phyloP scores from a whole-genome alignment of 2,113 vertebrate genomes.

The Machaerirhynchus nigripectus region DNA sequence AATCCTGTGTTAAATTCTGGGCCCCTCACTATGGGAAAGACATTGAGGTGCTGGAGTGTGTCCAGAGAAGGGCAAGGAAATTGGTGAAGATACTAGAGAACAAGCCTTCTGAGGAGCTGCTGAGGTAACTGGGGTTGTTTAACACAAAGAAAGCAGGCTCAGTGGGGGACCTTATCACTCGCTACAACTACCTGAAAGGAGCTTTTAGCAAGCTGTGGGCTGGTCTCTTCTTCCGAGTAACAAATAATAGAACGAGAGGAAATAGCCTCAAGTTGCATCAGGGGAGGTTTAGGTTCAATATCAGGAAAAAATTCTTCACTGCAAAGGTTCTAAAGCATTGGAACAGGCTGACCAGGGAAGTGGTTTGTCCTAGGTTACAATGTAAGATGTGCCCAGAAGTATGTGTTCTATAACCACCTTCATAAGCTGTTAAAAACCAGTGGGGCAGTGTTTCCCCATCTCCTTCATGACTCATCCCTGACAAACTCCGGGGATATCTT shows the following conservation, averaged over 20 bases:
- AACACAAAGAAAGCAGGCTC: background rate
- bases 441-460: too few species aligned
- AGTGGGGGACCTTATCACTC: background rate
- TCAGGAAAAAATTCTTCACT: background rate
- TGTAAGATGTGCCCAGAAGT: too few species aligned
- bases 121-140: background rate
- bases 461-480: too few species aligned
- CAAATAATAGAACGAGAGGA: background rate
- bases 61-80: background rate
- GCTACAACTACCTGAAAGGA: background rate
- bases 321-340: accelerated
- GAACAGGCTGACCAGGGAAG: background rate
- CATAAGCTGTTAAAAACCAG: too few species aligned
- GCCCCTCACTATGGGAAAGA: background rate
- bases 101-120: background rate
- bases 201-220: background rate
- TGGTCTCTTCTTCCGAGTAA: background rate
- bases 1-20: background rate
- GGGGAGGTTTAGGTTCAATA: background rate
- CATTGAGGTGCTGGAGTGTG: background rate
- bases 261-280: background rate
- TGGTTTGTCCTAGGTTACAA: too few species aligned
- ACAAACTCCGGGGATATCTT: too few species aligned
- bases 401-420: too few species aligned
- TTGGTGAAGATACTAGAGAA: background rate